A percentile compares a stretch with the other conserved stretches of the same genome.
phyloP scores from a whole-genome alignment of 2,113 vertebrate genomes.

The Calyptommatus sinebrachiatus region DNA sequence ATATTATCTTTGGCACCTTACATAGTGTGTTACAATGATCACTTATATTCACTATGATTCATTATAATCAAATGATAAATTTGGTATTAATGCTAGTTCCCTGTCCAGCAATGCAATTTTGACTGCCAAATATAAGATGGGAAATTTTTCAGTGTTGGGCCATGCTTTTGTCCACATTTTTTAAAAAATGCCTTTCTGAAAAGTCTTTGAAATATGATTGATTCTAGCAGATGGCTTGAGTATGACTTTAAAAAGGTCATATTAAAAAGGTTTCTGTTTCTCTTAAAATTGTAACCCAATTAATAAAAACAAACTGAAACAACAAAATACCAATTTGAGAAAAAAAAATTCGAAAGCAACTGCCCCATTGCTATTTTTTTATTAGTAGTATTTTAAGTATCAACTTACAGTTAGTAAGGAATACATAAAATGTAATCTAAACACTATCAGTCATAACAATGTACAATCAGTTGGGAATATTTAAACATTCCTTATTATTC shows the following conservation, averaged over 20 bases:
- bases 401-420: no score
- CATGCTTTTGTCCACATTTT: slow-evolving; percentile 58
- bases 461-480: no score
- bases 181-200: slow-evolving; percentile 44
- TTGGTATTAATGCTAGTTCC: slow-evolving; percentile 42
- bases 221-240: slow-evolving; percentile 32
- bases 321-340: slow-evolving; percentile 42
- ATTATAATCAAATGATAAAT: slow-evolving; percentile 62
- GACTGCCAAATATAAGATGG: slow-evolving; percentile 57
- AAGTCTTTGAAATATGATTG: slow-evolving; percentile 47
- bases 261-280: slow-evolving; percentile 64
- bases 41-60: slow-evolving; percentile 52
- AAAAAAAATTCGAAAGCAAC: slow-evolving; percentile 45
- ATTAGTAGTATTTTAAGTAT: no score
- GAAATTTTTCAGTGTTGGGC: slow-evolving; percentile 48
- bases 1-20: slow-evolving; percentile 13
- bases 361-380: slow-evolving; percentile 5
- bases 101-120: slow-evolving; percentile 34
- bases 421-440: no score
- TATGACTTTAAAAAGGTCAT: slow-evolving; percentile 52
- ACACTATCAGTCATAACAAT: no score
- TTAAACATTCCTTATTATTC: neutral
- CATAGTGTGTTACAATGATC: slow-evolving; percentile 32
- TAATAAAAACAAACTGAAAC: slow-evolving; percentile 62
- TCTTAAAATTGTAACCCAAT: slow-evolving; percentile 46